Base-by-base conservation (phyloP, 2,888 invertebrate species). In the Augiades crinisus region DNA sequence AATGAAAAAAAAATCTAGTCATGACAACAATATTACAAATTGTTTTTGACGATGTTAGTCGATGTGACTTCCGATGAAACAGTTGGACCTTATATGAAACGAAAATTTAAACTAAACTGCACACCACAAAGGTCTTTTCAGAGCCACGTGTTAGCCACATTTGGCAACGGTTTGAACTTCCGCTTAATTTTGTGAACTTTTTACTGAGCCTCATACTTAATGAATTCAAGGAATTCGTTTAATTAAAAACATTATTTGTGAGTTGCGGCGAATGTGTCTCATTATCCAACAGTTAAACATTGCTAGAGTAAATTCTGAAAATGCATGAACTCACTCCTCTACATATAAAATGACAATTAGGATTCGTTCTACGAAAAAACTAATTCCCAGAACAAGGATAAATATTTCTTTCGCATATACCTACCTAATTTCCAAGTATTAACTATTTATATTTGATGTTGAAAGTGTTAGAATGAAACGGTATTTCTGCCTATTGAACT, bases 121-220 rank as follows among this genome's bases (percentile, higher is more conserved):
- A 14, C 40, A 17, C 13, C 17, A 41, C 41, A 41, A 27, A 34
- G 49, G 10, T 49, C 49, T 41, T 17, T 24, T 49, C 12, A 41
- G 21, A 44, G 19, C 47, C 56, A 55, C 49, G 51, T 52, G 47
- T 52, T 46, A 19, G 41, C 47, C 78, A 82, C 83, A 84, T 81
- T 81, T 82, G 83, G 80, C 75, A 76, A 75, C 84, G 79, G 72
- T 82, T 82, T 78, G 61, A 59, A 75, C 75, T 83, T 86, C 86
- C 83, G 82, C 67, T 69, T 73, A 64, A 70, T 68, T 67, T 67
- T 71, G 62, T 67, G 70, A 64, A 64, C 69, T 75, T 76, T 75
- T 78, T 72, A 67, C 68, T 59, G 56, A 52, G 65, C 62, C 61
- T 64, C 67, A 36, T 41, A 64, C 60, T 61, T 68, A 67, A 60